Evolutionary conservation across 1,140 invertebrate genomes (phyloP).

Genomic region (Nomia melanderi): DNA sequence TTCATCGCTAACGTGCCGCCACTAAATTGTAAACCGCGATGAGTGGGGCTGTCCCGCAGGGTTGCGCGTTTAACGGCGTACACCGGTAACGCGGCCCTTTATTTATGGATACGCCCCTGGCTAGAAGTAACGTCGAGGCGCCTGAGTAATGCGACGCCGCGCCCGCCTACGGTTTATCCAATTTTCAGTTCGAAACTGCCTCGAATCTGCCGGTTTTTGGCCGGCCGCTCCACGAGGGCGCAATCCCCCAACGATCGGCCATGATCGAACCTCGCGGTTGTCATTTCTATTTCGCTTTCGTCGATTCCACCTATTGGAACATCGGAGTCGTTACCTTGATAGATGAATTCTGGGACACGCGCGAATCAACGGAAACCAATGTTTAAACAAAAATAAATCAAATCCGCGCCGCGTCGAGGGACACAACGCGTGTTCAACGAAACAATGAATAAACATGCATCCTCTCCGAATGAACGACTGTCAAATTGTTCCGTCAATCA

Average conservation of each 20-base stretch:
- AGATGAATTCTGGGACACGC: background rate
- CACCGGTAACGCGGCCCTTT: conserved; percentile 4
- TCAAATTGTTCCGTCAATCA: too few relatives aligned
- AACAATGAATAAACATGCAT: too few relatives aligned
- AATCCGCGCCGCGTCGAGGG: too few relatives aligned
- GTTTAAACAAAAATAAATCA: background rate
- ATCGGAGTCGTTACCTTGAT: background rate
- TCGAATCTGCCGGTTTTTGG: conserved; percentile 1
- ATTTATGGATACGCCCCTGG: conserved; percentile 24
- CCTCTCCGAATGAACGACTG: too few relatives aligned
- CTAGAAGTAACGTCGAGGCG: conserved; percentile 12
- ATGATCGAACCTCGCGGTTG: background rate
- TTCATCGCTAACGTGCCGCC: conserved; percentile 11
- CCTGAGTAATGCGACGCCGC: conserved; percentile 21
- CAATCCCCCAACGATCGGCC: background rate
- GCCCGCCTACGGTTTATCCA: conserved; percentile 6
- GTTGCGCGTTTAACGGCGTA: conserved; percentile 28
- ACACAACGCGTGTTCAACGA: too few relatives aligned
- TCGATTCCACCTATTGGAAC: background rate
- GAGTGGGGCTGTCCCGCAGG: conserved; percentile 14
- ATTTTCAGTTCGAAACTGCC: conserved; percentile 18
- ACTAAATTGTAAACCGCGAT: conserved; percentile 35
- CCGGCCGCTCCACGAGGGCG: background rate
- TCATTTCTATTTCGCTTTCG: background rate
- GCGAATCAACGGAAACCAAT: background rate